Evolutionary conservation across 2,797 vertebrate species (phyloP).

Genomic region (Sitta carolinensis): DNA sequence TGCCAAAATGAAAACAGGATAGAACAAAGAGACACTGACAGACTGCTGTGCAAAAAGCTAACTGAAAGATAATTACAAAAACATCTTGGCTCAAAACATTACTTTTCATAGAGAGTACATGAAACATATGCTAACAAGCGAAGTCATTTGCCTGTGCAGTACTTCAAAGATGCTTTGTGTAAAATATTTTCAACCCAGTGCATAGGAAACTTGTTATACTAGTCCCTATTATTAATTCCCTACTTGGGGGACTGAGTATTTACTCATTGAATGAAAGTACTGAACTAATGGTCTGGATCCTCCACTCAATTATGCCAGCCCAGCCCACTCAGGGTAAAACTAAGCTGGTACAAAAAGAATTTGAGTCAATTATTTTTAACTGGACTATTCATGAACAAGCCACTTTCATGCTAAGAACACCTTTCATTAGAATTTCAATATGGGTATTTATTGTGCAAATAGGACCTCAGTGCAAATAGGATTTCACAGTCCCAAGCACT

Average conservation of each 20-base stretch:
- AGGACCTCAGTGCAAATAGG: not conserved
- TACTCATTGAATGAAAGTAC: not conserved
- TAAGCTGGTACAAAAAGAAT: not conserved
- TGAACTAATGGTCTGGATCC: not conserved
- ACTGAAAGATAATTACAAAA: conserved; percentile 26
- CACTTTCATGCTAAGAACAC: not conserved
- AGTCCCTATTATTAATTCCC: not conserved
- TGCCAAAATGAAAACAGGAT: not conserved
- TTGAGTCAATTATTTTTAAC: conserved; percentile 17
- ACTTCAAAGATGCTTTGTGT: conserved; percentile 42
- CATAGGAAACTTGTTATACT: conserved; percentile 10
- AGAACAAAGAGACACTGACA: conserved; percentile 1
- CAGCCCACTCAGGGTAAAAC: not conserved
- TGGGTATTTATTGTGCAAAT: not conserved
- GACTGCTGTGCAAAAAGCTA: conserved; percentile 12
- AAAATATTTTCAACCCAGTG: conserved; percentile 20
- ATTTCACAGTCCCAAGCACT: not conserved
- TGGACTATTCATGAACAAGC: not conserved
- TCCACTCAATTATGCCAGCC: not conserved
- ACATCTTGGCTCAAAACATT: not conserved
- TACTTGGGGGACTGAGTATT: not conserved
- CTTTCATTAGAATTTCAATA: not conserved
- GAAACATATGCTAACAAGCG: conserved; percentile 53
- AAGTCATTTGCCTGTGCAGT: conserved; percentile 24
- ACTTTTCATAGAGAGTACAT: conserved; percentile 35